phyloP scores from a whole-genome alignment of 1,140 invertebrate species.

The Drosophila nigrodunni region DNA sequence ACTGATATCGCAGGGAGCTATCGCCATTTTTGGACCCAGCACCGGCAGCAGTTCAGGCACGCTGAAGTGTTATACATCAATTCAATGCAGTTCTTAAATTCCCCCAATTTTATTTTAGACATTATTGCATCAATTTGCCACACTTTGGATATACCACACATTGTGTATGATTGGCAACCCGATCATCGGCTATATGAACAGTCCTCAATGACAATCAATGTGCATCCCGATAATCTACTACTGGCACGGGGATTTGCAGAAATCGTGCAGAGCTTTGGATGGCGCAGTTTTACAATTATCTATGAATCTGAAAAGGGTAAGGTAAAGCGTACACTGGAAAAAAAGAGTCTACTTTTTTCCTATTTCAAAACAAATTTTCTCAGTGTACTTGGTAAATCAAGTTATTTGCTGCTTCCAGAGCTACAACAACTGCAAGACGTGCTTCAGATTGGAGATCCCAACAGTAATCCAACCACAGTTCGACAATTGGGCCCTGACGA shows the following conservation, averaged over 20 bases:
- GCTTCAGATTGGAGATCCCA: constrained; percentile 88
- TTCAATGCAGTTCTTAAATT: neutral
- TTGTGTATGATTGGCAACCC: constrained; percentile 89
- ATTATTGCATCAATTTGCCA: constrained; percentile 90
- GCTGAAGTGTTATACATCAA: neutral
- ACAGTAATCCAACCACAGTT: constrained; percentile 86
- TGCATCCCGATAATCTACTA: constrained; percentile 90
- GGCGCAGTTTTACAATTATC: constrained; percentile 92
- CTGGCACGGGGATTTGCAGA: constrained; percentile 91
- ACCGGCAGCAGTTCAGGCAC: constrained; percentile 87
- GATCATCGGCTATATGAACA: constrained; percentile 85
- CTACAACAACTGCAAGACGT: constrained; percentile 93
- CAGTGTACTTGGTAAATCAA: no score
- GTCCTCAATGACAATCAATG: constrained; percentile 87
- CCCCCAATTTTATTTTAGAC: constrained; percentile 78
- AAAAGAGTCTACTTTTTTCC: neutral
- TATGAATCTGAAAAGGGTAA: constrained; percentile 91
- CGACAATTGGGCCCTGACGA: constrained; percentile 86
- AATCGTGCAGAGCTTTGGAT: constrained; percentile 90
- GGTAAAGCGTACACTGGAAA: neutral
- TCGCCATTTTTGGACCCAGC: constrained; percentile 92
- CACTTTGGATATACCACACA: constrained; percentile 89
- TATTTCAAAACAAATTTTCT: no score
- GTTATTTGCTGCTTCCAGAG: constrained; percentile 84
- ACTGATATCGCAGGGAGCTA: constrained; percentile 88